These are phyloP conservation scores for Zele albiditarsus DNA, from an alignment of 2,888 invertebrate species.

Conservation along the genomic window DNA sequence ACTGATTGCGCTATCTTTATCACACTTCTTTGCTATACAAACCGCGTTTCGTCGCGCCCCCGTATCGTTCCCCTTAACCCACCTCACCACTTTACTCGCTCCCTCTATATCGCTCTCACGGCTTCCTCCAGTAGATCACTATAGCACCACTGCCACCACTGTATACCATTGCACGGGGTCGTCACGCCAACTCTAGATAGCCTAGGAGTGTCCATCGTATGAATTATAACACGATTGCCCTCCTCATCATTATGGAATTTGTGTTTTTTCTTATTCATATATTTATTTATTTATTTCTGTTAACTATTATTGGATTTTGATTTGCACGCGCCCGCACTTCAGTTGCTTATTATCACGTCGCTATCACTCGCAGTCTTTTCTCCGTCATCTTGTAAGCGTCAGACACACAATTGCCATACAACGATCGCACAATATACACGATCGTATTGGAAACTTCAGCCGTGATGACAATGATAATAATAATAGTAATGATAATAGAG, in stretches of 20 bases:
- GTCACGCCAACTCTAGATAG: slow-evolving; percentile 46
- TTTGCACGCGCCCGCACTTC: neutral
- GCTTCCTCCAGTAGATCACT: slow-evolving; percentile 30
- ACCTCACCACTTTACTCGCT: slow-evolving; percentile 12
- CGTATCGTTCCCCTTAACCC: slow-evolving; percentile 13
- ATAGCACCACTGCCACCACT: slow-evolving; percentile 45
- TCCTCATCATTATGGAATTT: neutral
- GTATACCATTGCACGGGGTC: slow-evolving; percentile 37
- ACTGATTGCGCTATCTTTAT: slow-evolving; percentile 17
- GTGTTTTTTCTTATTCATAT: neutral
- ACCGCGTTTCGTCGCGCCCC: neutral
- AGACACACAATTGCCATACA: neutral
- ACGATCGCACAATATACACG: neutral
- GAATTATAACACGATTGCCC: slow-evolving; percentile 17
- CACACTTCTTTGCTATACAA: slow-evolving; percentile 22
- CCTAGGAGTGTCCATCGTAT: slow-evolving; percentile 49
- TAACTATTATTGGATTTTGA: neutral
- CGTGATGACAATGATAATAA: neutral
- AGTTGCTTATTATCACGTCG: neutral
- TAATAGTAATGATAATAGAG: neutral
- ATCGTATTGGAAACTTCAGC: neutral
- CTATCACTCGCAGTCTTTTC: neutral
- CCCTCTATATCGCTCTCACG: slow-evolving; percentile 27
- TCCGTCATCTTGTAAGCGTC: neutral
- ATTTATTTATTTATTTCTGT: neutral